Evolutionary conservation across 2,113 vertebrate genomes (phyloP), one percentile per base, ranked within the genome.

Genomic region (Ranitomeya variabilis): DNA sequence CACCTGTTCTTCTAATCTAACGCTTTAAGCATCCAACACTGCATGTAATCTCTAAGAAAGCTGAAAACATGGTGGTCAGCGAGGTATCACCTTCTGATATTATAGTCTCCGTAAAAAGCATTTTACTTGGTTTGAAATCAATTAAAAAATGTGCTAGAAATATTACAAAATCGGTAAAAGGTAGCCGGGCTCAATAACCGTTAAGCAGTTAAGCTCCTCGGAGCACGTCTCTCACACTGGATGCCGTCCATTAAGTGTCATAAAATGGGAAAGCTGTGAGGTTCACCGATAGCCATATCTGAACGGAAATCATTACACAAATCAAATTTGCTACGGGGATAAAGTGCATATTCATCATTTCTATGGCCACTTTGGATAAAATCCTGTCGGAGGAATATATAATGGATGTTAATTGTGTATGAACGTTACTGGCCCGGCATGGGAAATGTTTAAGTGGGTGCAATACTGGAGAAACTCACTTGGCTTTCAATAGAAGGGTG

Each of bases 221-320:
- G 14, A 82, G 69, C 59, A 76, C 54, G 10, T 67, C 78, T 73
- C 60, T 80, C 23, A 59, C 51, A 69, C 87, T 83, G 87, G 69
- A 64, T 76, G 66, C 64, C 60, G 80, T 83, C 80, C 80, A 88
- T 88, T 83, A 83, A 52, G 83, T 67, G 14, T 31, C 66, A 73
- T 82, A 81, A 81, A 81, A 71, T 37, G 66, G 79, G 64, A 81
- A 31, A 73, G 79, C 23, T 45, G 52, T 19, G 64, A 59, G 62
- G 86, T 19, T 57, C 71, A 21, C 78, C 31, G 87, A 88, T 77
- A 60, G 86, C 57, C 57, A 62, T 74, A 83, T 77, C 80, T 62
- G 69, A 83, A 88, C 26, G 79, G 69, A 88, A 88, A 88, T 88
- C 87, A 73, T 88, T 88, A 83, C 87, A 83, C 87, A 88, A 88